Conservation (phyloP, 2,888 invertebrate genomes). For the Thelaira solivaga region DNA sequence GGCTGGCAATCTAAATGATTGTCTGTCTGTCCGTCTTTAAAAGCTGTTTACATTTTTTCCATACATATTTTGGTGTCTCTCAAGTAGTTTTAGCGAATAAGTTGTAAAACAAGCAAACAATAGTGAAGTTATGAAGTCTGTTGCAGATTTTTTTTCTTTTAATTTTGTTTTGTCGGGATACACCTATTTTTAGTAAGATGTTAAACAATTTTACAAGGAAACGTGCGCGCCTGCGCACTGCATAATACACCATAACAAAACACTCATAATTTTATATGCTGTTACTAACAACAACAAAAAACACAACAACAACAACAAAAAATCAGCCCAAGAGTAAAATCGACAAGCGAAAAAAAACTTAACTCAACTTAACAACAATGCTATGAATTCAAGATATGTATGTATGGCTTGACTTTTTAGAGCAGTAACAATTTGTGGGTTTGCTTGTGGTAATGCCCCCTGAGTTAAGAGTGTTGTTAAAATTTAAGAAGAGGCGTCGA, state of each 20-base stretch:
- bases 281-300: slow-evolving; percentile 35
- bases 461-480: slow-evolving; percentile 62
- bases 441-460: slow-evolving; percentile 65
- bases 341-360: slow-evolving; percentile 1
- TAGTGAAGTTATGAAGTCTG: slow-evolving; percentile 60
- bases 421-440: slow-evolving; percentile 66
- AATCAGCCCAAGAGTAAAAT: slow-evolving; percentile 39
- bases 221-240: slow-evolving; percentile 63
- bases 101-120: slow-evolving; percentile 67
- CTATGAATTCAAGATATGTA: slow-evolving; percentile 59
- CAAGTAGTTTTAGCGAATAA: slow-evolving; percentile 49
- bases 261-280: slow-evolving; percentile 47
- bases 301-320: slow-evolving; percentile 3
- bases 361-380: slow-evolving; percentile 47
- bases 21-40: slow-evolving; percentile 12
- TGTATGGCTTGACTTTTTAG: slow-evolving; percentile 66
- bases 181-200: slow-evolving; percentile 64
- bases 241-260: slow-evolving; percentile 41
- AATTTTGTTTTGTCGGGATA: slow-evolving; percentile 63
- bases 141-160: not conserved
- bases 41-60: slow-evolving; percentile 15
- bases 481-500: slow-evolving; percentile 70
- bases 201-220: slow-evolving; percentile 63
- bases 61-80: not conserved
- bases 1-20: slow-evolving; percentile 43